These are phyloP conservation scores for Virgularia gustaviana DNA, from an alignment of 92 coral and sea anemone genomes.

Conservation along the genomic window DNA sequence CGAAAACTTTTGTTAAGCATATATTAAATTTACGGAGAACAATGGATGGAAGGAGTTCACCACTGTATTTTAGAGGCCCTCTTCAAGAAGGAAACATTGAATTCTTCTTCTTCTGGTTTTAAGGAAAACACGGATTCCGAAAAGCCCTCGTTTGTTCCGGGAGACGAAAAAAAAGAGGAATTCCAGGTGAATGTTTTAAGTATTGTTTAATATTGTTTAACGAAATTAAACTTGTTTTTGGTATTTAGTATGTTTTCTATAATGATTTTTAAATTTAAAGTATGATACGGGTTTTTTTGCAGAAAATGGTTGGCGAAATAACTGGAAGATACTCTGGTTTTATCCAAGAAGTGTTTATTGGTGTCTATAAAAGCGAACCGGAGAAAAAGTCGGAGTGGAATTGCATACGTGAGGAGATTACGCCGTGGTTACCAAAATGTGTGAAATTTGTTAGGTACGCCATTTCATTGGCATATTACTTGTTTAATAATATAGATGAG, in stretches of 20 bases:
- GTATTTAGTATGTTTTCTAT: not conserved
- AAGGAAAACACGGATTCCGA: constrained; percentile 55
- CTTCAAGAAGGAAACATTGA: no score
- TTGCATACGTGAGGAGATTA: constrained; percentile 67
- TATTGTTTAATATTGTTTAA: not conserved
- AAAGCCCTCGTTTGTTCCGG: constrained; percentile 53
- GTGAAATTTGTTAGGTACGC: constrained; percentile 79
- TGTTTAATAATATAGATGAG: not conserved
- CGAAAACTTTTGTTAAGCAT: not conserved
- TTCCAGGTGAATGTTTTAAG: constrained; percentile 52
- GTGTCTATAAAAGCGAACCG: constrained; percentile 47
- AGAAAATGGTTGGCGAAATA: constrained; percentile 80
- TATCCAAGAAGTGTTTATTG: constrained; percentile 82
- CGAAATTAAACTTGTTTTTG: not conserved
- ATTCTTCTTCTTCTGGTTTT: not conserved
- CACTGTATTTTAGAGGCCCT: no score
- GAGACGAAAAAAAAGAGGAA: constrained; percentile 52
- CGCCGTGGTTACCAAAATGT: constrained; percentile 95
- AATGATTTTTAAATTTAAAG: not conserved
- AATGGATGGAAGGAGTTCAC: no score
- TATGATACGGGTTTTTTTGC: constrained; percentile 3
- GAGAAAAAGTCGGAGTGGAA: constrained; percentile 69
- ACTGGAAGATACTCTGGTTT: constrained; percentile 70
- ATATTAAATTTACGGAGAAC: no score
- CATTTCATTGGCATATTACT: not conserved